Conservation (phyloP, 1,140 invertebrate genomes). For the Drosophila nikananu region DNA sequence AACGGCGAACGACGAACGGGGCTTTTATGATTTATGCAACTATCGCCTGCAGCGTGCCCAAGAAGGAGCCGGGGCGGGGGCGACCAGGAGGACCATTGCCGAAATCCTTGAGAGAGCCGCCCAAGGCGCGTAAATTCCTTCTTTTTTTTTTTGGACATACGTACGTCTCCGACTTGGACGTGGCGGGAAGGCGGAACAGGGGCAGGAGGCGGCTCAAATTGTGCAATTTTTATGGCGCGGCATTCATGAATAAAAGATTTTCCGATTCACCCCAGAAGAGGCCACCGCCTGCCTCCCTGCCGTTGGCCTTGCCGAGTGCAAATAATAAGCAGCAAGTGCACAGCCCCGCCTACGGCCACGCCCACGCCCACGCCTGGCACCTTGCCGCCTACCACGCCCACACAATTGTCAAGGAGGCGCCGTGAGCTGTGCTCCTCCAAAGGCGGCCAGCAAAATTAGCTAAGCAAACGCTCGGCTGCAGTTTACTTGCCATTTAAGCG, state of each 20-base stretch:
- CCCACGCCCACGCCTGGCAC: slow-evolving; percentile 43
- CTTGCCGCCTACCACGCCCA: slow-evolving; percentile 53
- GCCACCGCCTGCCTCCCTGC: slow-evolving; percentile 26
- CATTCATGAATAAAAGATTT: slow-evolving; percentile 84
- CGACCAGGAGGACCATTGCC: slow-evolving; percentile 57
- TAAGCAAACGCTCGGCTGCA: slow-evolving; percentile 78
- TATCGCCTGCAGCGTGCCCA: slow-evolving; percentile 73
- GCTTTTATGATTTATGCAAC: slow-evolving; percentile 84
- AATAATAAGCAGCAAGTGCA: slow-evolving; percentile 83
- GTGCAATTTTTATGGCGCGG: slow-evolving; percentile 76
- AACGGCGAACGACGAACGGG: slow-evolving; percentile 45
- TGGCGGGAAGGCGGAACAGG: neutral
- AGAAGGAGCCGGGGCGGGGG: neutral
- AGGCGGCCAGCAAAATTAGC: slow-evolving; percentile 69
- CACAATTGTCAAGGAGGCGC: slow-evolving; percentile 54
- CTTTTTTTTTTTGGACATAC: slow-evolving; percentile 56
- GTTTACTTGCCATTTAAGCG: slow-evolving; percentile 82
- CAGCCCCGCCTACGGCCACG: slow-evolving; percentile 54
- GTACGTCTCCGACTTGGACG: slow-evolving; percentile 62
- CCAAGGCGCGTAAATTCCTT: slow-evolving; percentile 48
- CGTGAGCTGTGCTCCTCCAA: slow-evolving; percentile 3
- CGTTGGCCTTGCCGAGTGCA: slow-evolving; percentile 78
- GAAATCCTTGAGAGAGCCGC: slow-evolving; percentile 72
- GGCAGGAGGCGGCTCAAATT: slow-evolving; percentile 67
- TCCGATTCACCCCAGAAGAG: slow-evolving; percentile 29